These are phyloP conservation scores for Cyphomyrmex costatus DNA, from an alignment of 1,140 invertebrate genomes.

Conservation along the genomic window DNA sequence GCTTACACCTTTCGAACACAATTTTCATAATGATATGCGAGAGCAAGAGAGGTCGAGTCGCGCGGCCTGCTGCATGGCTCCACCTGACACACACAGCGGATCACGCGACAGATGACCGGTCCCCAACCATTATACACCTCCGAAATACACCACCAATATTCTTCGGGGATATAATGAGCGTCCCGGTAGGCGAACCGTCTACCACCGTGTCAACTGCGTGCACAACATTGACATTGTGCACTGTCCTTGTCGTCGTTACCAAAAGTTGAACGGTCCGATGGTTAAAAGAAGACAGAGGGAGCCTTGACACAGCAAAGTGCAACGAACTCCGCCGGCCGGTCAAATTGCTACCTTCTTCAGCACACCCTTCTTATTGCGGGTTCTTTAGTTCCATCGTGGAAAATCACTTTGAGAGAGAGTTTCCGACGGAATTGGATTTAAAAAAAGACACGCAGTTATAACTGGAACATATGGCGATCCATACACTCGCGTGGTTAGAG, in stretches of 20 bases:
- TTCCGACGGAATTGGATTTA: conserved; percentile 40
- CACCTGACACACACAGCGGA: conserved; percentile 75
- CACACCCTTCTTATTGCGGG: conserved; percentile 57
- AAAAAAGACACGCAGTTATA: conserved; percentile 23
- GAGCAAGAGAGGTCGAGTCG: conserved; percentile 26
- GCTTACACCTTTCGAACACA: conserved; percentile 76
- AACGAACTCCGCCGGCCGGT: conserved; percentile 19
- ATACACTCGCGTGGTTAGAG: not conserved
- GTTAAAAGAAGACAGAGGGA: conserved; percentile 13
- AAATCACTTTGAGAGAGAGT: conserved; percentile 56
- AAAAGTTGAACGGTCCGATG: conserved; percentile 22
- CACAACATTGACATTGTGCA: conserved; percentile 46
- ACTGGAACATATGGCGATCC: not conserved
- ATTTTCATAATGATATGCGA: conserved; percentile 82
- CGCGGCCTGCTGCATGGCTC: conserved; percentile 74
- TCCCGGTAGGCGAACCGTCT: not conserved
- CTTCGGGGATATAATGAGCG: conserved; percentile 35
- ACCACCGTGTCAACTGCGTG: conserved; percentile 13
- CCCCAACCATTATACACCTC: conserved; percentile 53
- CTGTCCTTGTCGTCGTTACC: not conserved
- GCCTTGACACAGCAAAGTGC: conserved; percentile 23
- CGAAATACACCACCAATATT: conserved; percentile 54
- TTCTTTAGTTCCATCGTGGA: conserved; percentile 51
- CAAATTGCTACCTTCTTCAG: conserved; percentile 68
- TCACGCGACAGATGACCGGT: conserved; percentile 71